Base-by-base conservation (phyloP, 2,797 vertebrate genomes). In the Eulemur rubriventer region DNA sequence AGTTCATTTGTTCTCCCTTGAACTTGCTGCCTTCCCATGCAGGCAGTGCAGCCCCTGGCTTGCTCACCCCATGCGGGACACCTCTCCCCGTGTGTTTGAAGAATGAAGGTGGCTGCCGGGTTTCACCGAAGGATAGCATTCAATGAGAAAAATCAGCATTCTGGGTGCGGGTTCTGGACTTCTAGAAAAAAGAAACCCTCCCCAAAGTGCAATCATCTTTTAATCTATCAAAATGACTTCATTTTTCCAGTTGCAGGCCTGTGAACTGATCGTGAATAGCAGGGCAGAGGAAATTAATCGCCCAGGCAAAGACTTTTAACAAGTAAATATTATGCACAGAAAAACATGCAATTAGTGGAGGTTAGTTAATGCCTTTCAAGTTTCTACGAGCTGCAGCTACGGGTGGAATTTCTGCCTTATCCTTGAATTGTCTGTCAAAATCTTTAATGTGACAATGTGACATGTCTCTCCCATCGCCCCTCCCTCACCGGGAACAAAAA, bases 391-490 rank as follows among this genome's bases (percentile, higher is more conserved):
- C 90, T 33, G 91, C 50, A 6, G 63, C 46, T 43, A 10, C n/a
- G 97, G 94, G 91, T 59, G 91, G 94, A 33, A 92, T 97, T 96
- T 82, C 96, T 89, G 75, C 35, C 0, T 94, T 81, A 78, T 87
- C 80, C 96, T 84, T 43, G 91, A 83, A 82, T 91, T 92, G 98
- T 97, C 96, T 97, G 97, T 98, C 97, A 95, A 30, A 94, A 81
- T 96, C 96, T 95, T 97, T 89, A 73, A 92, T 91, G 96, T 96
- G 97, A 96, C 96, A 97, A 89, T 7, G 79, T 93, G 96, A 93
- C 96, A 91, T 9, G 94, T 95, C 97, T 94, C 86, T 85, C 91
- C 95, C 86, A 63, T 20, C 0, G 8, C 89, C 96, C 96, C 92
- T 96, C 94, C 96, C 89, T 97, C 3, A 0, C 88, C 0, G 24